A percentile compares a stretch with the other conserved stretches of the same genome.
Conservation (phyloP, 2,113 vertebrate species). For the Canis aureus region DNA sequence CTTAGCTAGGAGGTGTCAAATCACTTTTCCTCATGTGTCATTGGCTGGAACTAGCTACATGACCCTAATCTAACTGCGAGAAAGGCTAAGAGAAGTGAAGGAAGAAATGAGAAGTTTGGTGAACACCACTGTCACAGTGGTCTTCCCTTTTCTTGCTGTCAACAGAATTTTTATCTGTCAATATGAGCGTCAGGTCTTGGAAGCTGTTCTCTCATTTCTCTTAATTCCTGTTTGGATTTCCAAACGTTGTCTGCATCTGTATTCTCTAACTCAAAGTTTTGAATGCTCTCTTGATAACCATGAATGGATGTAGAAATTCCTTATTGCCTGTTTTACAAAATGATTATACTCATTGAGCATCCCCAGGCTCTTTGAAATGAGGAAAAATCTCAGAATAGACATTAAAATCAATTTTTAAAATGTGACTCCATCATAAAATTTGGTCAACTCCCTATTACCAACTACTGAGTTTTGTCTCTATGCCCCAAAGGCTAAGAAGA, state of each 20-base stretch:
- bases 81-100: not conserved
- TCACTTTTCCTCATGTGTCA: not conserved
- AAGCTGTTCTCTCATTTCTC: not conserved
- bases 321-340: not conserved
- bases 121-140: not conserved
- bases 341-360: not conserved
- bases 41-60: not conserved
- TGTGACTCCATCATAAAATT: not conserved
- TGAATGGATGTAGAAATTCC: not conserved
- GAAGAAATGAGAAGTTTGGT: not conserved
- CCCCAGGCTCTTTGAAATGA: not conserved
- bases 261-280: not conserved
- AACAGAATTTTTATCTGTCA: not conserved
- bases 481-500: not conserved
- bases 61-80: not conserved
- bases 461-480: not conserved
- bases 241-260: not conserved
- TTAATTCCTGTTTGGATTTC: not conserved
- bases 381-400: not conserved
- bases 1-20: not conserved
- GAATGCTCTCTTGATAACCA: not conserved
- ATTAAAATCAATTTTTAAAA: not conserved
- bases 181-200: not conserved
- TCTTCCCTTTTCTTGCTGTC: not conserved
- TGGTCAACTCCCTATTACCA: not conserved